Conservation (phyloP, 23 tunicate genomes). For the Ascidia mentula region DNA sequence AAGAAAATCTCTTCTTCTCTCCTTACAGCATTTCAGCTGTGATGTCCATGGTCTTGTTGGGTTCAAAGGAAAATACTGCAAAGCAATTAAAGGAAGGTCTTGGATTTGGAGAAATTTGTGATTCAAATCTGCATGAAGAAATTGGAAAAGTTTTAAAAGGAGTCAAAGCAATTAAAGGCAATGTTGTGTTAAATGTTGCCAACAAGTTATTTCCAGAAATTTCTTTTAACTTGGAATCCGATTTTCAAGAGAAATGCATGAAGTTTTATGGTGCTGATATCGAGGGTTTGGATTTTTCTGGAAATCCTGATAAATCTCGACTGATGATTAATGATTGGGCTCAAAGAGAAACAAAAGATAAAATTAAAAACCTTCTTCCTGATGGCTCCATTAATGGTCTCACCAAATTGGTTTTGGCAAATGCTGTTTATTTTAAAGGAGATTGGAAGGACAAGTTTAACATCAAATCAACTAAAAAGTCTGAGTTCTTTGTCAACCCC, state of each 20-base stretch:
- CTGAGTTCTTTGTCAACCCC: slow-evolving; percentile 29
- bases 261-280: slow-evolving; percentile 16
- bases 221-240: slow-evolving; percentile 26
- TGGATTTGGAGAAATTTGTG: neutral
- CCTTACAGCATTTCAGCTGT: slow-evolving; percentile 61
- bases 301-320: slow-evolving; percentile 48
- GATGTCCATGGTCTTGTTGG: slow-evolving; percentile 36
- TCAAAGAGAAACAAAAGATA: slow-evolving; percentile 43
- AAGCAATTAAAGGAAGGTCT: slow-evolving; percentile 7
- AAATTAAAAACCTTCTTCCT: slow-evolving; percentile 66
- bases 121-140: neutral
- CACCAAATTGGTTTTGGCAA: slow-evolving; percentile 49
- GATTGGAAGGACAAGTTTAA: slow-evolving; percentile 60
- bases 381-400: slow-evolving; percentile 21
- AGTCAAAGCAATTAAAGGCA: neutral
- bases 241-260: slow-evolving; percentile 20
- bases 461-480: slow-evolving; percentile 1
- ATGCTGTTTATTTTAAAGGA: slow-evolving; percentile 89
- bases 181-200: slow-evolving; percentile 45
- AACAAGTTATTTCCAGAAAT: slow-evolving; percentile 55
- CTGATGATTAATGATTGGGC: slow-evolving; percentile 58
- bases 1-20: slow-evolving; percentile 44
- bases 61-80: slow-evolving; percentile 32
- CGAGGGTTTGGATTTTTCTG: slow-evolving; percentile 28
- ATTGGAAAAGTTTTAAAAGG: too few relatives aligned